Evolutionary conservation across 2,113 vertebrate species (phyloP).

Genomic region (Centropus bengalensis): DNA sequence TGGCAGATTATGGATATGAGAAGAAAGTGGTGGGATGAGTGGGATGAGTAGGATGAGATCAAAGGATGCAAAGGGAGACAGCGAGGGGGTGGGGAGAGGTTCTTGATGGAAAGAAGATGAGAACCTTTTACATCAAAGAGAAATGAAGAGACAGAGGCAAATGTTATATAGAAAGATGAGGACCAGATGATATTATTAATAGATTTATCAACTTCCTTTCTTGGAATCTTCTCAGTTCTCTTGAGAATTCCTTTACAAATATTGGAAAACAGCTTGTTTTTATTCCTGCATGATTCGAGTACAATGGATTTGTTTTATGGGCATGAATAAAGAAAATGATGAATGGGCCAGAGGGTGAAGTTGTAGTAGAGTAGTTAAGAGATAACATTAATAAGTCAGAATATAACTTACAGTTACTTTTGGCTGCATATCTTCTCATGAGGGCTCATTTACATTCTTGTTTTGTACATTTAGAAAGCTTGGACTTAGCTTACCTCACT

Average conservation of each 20-base stretch:
- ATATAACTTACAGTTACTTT: not conserved
- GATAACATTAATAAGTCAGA: not conserved
- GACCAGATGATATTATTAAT: not conserved
- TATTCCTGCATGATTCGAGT: not conserved
- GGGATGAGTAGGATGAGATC: not conserved
- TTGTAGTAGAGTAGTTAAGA: not conserved
- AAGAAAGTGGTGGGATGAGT: not conserved
- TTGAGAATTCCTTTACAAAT: not conserved
- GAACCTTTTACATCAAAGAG: not conserved
- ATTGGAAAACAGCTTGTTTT: not conserved
- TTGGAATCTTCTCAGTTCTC: not conserved
- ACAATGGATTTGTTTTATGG: not conserved
- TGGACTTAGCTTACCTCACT: not conserved
- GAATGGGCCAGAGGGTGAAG: not conserved
- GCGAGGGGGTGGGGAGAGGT: fast-evolving
- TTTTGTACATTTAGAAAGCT: not conserved
- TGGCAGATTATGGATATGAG: not conserved
- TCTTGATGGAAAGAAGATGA: not conserved
- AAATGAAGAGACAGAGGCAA: not conserved
- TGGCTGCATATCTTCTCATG: not conserved
- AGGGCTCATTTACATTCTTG: not conserved
- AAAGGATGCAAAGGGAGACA: not conserved
- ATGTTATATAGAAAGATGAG: not conserved
- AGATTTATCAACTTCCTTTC: not conserved
- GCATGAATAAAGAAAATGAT: not conserved